A percentile compares a stretch with the other conserved stretches of the same genome.
Conservation (phyloP, 2,113 vertebrate genomes). For the Baryphthengus martii region DNA sequence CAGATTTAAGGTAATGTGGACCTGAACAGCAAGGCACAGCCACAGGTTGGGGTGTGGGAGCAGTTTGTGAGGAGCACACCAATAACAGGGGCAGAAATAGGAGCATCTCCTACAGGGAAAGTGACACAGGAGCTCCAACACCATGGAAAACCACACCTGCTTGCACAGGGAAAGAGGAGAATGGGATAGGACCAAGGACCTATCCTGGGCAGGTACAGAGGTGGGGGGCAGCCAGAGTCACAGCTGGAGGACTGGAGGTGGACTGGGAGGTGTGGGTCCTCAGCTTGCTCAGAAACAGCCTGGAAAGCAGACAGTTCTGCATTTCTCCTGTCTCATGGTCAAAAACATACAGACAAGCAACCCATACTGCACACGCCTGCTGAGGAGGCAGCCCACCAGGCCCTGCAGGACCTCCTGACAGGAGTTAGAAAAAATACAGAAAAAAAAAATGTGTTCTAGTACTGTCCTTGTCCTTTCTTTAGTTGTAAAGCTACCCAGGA, state of each 20-base stretch:
- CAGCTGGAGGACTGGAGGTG: background rate
- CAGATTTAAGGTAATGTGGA: fast-evolving
- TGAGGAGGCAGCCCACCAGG: background rate
- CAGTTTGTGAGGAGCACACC: background rate
- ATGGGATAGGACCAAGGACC: background rate
- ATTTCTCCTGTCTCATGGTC: background rate
- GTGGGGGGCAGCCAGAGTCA: background rate
- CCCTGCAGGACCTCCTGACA: background rate
- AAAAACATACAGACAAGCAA: background rate
- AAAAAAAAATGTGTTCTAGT: background rate
- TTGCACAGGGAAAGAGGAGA: background rate
- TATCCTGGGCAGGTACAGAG: background rate
- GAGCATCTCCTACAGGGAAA: background rate
- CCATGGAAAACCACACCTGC: background rate
- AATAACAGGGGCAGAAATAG: background rate
- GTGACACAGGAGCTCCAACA: fast-evolving
- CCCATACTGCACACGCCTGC: fast-evolving
- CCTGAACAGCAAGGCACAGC: background rate
- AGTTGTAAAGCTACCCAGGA: constrained; percentile 16
- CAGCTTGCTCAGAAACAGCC: background rate
- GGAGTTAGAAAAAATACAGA: background rate
- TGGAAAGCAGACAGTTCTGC: background rate
- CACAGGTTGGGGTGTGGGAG: background rate
- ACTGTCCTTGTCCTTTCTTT: background rate
- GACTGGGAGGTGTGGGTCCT: background rate